Evolutionary conservation across 2,888 invertebrate species (phyloP).

Genomic region (Oxyteleia sp.): DNA sequence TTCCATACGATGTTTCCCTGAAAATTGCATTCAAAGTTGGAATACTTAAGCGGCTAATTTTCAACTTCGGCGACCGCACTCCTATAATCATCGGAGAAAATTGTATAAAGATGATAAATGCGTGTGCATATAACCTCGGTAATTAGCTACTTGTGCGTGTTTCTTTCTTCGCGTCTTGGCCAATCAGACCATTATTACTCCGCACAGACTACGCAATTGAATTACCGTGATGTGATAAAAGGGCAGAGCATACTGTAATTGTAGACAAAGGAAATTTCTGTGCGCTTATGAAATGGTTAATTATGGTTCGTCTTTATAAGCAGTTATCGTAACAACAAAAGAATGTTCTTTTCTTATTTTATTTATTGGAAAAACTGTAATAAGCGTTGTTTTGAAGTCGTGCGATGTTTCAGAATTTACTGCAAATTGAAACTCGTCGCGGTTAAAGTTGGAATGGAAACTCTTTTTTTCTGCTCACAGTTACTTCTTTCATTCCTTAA

Average conservation of each 20-base stretch:
- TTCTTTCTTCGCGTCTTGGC: constrained; percentile 31
- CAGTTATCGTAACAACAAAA: no score
- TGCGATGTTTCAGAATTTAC: no score
- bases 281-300: constrained; percentile 18
- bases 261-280: constrained; percentile 8
- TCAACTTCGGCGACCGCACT: constrained; percentile 21
- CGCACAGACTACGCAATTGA: constrained; percentile 38
- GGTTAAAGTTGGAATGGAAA: no score
- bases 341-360: no score
- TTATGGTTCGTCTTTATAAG: constrained; percentile 29
- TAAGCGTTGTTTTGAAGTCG: no score
- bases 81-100: constrained; percentile 27
- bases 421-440: no score
- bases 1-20: constrained; percentile 9
- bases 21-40: constrained; percentile 6
- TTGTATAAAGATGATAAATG: constrained; percentile 33
- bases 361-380: no score
- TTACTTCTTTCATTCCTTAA: no score
- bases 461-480: no score
- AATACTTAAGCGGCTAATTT: constrained; percentile 18
- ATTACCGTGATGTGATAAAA: constrained; percentile 43
- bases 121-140: constrained; percentile 10
- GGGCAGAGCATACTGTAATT: constrained; percentile 17
- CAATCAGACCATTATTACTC: constrained; percentile 36
- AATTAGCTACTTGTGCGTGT: constrained; percentile 34